These are phyloP conservation scores for Bombus consobrinus DNA, from an alignment of 1,140 invertebrate species.

Conservation along the genomic window DNA sequence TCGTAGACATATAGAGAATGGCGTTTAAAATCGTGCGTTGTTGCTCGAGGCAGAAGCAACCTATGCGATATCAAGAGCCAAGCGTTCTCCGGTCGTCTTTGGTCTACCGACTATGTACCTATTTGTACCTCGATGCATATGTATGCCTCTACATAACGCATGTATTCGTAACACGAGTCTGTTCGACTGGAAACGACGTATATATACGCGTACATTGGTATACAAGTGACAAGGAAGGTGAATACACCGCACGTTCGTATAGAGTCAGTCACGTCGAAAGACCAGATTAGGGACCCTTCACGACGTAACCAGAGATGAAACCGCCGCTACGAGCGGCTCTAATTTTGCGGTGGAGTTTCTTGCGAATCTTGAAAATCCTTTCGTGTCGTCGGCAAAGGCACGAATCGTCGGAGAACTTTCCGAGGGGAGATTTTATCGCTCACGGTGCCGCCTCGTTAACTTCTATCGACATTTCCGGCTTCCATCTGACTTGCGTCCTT, in stretches of 20 bases:
- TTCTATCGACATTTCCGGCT: slow-evolving; percentile 39
- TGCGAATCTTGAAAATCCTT: slow-evolving; percentile 36
- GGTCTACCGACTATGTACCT: slow-evolving; percentile 8
- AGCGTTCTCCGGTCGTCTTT: slow-evolving; percentile 46
- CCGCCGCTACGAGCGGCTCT: not conserved
- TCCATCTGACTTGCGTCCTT: not conserved
- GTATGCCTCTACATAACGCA: slow-evolving; percentile 27
- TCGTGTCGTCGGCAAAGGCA: slow-evolving; percentile 10
- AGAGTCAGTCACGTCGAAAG: slow-evolving; percentile 40
- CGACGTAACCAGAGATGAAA: slow-evolving; percentile 14
- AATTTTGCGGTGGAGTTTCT: slow-evolving; percentile 27
- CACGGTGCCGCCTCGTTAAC: slow-evolving; percentile 32
- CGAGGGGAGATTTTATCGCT: slow-evolving; percentile 38
- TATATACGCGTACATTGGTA: not conserved
- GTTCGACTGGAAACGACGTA: not conserved
- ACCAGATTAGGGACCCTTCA: slow-evolving; percentile 37
- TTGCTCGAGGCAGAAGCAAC: slow-evolving; percentile 32
- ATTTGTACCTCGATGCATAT: slow-evolving; percentile 19
- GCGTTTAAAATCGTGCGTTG: slow-evolving; percentile 12
- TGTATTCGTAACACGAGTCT: slow-evolving; percentile 19
- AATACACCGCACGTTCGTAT: not conserved
- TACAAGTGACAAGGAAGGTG: not conserved
- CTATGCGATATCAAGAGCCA: slow-evolving; percentile 51
- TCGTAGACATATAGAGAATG: not conserved
- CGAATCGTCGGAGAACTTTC: slow-evolving; percentile 3